Evolutionary conservation across 2,113 vertebrate genomes (phyloP).

Genomic region (Apeltes quadracus): DNA sequence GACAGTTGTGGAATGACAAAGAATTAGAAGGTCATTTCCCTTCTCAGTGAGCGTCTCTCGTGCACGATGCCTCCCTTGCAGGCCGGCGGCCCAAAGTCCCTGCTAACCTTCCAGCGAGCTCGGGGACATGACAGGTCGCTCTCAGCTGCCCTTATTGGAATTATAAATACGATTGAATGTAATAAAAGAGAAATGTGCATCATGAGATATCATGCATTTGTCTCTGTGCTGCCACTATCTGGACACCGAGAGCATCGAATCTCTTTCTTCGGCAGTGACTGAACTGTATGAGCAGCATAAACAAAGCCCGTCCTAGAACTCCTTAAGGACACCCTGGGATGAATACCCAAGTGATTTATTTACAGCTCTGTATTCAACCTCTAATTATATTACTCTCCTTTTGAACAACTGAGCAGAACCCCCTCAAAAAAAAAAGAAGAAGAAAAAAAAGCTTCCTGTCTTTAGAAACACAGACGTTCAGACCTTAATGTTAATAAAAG

Average conservation of each 20-base stretch:
- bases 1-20: conserved; percentile 23
- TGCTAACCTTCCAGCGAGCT: not conserved
- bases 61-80: not conserved
- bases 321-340: conserved; percentile 47
- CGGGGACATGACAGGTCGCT: not conserved
- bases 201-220: not conserved
- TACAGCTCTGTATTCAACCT: conserved; percentile 36
- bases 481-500: conserved; percentile 66
- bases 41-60: conserved; percentile 7
- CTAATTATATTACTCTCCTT: conserved; percentile 63
- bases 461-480: conserved; percentile 21
- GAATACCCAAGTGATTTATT: conserved; percentile 68
- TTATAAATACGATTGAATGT: not conserved
- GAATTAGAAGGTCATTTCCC: conserved; percentile 39
- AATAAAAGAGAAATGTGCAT: not conserved
- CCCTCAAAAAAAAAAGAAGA: not conserved
- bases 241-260: not conserved
- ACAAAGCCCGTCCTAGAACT: conserved; percentile 56
- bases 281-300: conserved; percentile 19
- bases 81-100: too few species aligned
- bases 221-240: conserved; percentile 20
- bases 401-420: conserved; percentile 46
- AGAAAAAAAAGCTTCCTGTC: conserved; percentile 23
- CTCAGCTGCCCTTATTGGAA: not conserved
- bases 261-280: conserved; percentile 8